phyloP scores from a whole-genome alignment of 2,888 invertebrate genomes.

The Mythimna lalbum region DNA sequence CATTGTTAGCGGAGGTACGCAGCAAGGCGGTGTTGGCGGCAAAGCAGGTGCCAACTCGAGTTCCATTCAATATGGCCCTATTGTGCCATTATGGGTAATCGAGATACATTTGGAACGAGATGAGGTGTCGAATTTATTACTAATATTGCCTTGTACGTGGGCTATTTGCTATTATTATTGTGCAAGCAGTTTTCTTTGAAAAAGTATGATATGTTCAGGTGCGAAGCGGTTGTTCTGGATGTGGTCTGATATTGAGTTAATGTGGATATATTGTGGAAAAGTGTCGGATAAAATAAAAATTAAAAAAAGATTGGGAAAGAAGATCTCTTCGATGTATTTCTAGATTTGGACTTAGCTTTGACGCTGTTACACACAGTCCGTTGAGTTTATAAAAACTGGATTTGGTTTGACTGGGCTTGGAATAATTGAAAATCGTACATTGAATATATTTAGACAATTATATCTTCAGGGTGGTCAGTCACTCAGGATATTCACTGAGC shows the following conservation, averaged over 20 bases:
- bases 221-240: conserved; percentile 11
- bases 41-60: conserved; percentile 80
- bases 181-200: conserved; percentile 46
- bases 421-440: too few relatives aligned
- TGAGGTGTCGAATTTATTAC: conserved; percentile 82
- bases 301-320: background rate
- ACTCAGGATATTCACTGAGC: too few relatives aligned
- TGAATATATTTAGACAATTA: too few relatives aligned
- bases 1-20: conserved; percentile 68
- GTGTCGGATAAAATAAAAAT: background rate
- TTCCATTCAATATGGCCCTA: conserved; percentile 79
- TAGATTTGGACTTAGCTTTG: too few relatives aligned
- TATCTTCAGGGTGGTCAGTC: too few relatives aligned
- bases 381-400: too few relatives aligned
- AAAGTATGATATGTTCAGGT: conserved; percentile 39
- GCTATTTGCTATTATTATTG: conserved; percentile 61
- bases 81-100: conserved; percentile 86
- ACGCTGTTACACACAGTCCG: too few relatives aligned
- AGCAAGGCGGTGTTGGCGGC: conserved; percentile 72
- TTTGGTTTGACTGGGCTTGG: too few relatives aligned
- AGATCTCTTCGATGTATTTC: background rate
- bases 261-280: background rate
- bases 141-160: conserved; percentile 67
- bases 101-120: conserved; percentile 80
- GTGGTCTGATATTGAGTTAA: conserved; percentile 12